Conservation (phyloP, 2,888 invertebrate genomes). For the Nomada hirtipes region DNA sequence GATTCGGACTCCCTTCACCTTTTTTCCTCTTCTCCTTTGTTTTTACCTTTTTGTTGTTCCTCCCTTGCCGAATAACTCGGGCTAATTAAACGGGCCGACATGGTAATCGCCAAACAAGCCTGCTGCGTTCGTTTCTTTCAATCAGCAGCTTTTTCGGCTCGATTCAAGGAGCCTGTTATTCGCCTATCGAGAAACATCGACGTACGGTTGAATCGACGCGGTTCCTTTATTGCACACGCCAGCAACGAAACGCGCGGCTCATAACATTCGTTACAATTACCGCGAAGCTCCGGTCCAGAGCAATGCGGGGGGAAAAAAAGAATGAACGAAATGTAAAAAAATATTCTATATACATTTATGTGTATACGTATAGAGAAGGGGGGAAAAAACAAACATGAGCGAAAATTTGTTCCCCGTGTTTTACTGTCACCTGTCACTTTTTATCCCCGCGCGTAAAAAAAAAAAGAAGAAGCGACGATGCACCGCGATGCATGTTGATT, state of each 20-base stretch:
- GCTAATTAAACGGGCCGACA: constrained; percentile 1
- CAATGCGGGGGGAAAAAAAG: background rate
- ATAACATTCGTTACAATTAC: constrained; percentile 62
- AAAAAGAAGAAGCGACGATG: constrained; percentile 39
- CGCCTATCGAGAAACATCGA: constrained; percentile 19
- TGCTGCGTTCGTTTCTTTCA: background rate
- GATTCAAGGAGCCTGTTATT: background rate
- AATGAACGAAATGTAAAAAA: background rate
- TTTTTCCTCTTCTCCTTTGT: background rate
- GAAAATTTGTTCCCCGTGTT: constrained; percentile 55
- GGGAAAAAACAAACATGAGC: constrained; percentile 20
- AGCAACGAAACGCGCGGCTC: constrained; percentile 22
- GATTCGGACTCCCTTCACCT: no score
- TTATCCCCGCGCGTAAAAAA: constrained; percentile 53
- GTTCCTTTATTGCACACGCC: constrained; percentile 30
- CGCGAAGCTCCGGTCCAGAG: background rate
- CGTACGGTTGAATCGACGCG: constrained; percentile 23
- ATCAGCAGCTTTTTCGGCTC: constrained; percentile 2
- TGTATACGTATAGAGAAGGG: no score
- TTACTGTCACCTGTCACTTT: constrained; percentile 61
- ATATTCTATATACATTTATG: no score
- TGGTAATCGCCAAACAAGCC: constrained; percentile 4
- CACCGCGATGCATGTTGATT: constrained; percentile 60
- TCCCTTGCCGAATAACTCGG: background rate
- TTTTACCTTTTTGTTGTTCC: background rate